These are phyloP conservation scores for Gopherus evgoodei DNA, from an alignment of 2,113 vertebrate genomes.

Conservation along the genomic window DNA sequence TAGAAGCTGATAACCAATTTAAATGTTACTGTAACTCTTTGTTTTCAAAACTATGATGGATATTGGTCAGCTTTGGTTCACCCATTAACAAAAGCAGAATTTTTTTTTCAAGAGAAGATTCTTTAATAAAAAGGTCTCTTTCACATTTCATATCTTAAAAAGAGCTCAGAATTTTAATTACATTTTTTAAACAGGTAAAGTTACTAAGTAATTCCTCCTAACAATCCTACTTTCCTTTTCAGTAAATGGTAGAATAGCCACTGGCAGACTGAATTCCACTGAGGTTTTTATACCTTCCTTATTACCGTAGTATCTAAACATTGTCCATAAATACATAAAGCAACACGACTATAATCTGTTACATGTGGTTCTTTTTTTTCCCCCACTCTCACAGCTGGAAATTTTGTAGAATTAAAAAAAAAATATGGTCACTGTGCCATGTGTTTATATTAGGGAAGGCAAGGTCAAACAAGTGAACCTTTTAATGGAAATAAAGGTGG, in stretches of 20 bases:
- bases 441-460: not conserved
- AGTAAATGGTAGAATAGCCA: not conserved
- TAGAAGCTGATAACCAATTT: constrained; percentile 3
- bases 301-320: too few relatives aligned
- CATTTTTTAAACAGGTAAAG: not conserved
- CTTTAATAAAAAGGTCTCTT: not conserved
- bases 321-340: too few relatives aligned
- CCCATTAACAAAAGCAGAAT: not conserved
- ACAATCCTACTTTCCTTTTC: not conserved
- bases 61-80: constrained; percentile 24
- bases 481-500: not conserved
- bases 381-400: too few relatives aligned
- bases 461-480: not conserved
- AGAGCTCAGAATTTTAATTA: not conserved
- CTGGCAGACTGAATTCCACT: not conserved
- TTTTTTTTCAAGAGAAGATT: not conserved
- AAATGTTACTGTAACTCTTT: constrained; percentile 27
- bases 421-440: too few relatives aligned
- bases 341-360: too few relatives aligned
- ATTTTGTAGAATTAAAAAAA: too few relatives aligned
- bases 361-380: not conserved
- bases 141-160: not conserved
- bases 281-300: too few relatives aligned
- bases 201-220: not conserved
- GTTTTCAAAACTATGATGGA: not conserved